Evolutionary conservation across 2,113 vertebrate species (phyloP).

Genomic region (Abramis brama): DNA sequence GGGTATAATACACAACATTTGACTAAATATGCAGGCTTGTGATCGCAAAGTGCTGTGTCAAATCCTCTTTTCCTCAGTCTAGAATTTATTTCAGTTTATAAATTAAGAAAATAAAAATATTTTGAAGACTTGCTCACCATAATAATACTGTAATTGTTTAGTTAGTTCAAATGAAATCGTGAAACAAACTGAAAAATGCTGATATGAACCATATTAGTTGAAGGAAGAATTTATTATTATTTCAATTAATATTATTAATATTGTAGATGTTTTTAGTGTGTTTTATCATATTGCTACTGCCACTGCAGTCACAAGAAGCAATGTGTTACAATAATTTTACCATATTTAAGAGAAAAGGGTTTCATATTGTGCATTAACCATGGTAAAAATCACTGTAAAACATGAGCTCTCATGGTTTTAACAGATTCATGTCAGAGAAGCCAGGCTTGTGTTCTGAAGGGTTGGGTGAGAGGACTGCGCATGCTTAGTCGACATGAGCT

Average conservation of each 20-base stretch:
- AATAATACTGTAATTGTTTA: neutral
- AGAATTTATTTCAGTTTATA: neutral
- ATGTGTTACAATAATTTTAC: neutral
- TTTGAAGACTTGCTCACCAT: neutral
- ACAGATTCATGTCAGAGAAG: neutral
- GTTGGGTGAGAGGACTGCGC: no score
- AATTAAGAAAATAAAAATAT: neutral
- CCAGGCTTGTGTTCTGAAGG: no score
- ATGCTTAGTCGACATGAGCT: no score
- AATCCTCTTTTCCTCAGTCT: neutral
- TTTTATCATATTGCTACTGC: neutral
- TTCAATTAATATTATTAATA: neutral
- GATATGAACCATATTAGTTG: neutral
- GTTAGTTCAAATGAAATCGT: neutral
- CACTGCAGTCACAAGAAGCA: neutral
- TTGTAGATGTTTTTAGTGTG: neutral
- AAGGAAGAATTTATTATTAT: neutral
- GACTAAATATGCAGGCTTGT: constrained; percentile 64
- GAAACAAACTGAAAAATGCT: neutral
- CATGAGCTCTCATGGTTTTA: neutral
- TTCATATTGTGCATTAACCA: neutral
- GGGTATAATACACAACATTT: constrained; percentile 63
- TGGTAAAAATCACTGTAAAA: neutral
- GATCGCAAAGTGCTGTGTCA: constrained; percentile 41
- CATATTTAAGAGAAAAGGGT: neutral